phyloP scores from a whole-genome alignment of 2,888 invertebrate species.

The Torymus tubicola region DNA sequence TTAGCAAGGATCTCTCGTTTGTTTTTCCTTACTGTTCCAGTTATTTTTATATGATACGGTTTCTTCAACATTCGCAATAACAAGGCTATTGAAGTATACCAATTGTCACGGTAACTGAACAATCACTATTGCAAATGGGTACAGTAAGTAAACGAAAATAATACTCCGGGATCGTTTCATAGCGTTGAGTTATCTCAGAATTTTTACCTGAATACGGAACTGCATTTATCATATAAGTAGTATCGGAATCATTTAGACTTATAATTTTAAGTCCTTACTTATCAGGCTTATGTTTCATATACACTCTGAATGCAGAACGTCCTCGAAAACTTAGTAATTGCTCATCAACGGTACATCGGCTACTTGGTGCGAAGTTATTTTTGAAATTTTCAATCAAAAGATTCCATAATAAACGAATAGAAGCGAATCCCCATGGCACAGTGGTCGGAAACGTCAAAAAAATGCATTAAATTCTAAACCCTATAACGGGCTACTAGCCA shows the following conservation, averaged over 20 bases:
- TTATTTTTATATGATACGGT: conserved; percentile 55
- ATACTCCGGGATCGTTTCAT: conserved; percentile 47
- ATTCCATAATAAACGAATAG: conserved; percentile 47
- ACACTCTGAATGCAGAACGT: conserved; percentile 61
- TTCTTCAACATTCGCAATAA: conserved; percentile 50
- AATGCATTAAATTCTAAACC: too few species aligned
- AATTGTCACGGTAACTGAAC: conserved; percentile 61
- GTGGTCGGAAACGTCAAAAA: too few species aligned
- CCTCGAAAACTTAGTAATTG: conserved; percentile 63
- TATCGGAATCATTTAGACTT: conserved; percentile 56
- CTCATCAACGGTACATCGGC: conserved; percentile 63
- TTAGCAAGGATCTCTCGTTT: conserved; percentile 59
- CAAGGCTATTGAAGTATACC: conserved; percentile 60
- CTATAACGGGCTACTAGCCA: too few species aligned
- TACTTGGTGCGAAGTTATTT: conserved; percentile 58
- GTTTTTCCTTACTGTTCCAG: conserved; percentile 60
- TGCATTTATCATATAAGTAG: conserved; percentile 43
- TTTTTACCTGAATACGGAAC: conserved; percentile 3
- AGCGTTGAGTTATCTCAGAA: not conserved
- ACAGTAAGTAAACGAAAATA: conserved; percentile 56
- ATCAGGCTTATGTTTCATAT: conserved; percentile 62
- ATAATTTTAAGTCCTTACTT: conserved; percentile 64
- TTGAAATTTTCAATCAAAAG: conserved; percentile 47
- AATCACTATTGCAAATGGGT: conserved; percentile 51
- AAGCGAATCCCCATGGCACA: too few species aligned